Evolutionary conservation across 1,140 invertebrate species (phyloP), one percentile per base, ranked within the genome.

Genomic region (Maniola jurtina): DNA sequence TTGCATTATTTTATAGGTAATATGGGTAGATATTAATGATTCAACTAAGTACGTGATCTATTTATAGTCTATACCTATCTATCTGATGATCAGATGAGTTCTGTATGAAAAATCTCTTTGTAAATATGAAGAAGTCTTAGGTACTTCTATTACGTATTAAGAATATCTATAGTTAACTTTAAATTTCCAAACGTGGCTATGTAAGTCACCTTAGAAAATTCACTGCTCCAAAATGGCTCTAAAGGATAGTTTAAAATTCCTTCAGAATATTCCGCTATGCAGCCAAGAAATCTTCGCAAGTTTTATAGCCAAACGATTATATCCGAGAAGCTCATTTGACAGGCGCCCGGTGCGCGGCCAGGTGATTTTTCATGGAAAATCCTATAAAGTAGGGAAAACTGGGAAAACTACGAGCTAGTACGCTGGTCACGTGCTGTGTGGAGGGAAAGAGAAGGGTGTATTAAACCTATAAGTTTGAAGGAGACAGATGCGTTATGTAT

Each of bases 331-430:
- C 64, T 72, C 72, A 69, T 76, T 76, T 74, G 56, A 50, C 60
- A 64, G 64, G 67, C 71, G 45, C 64, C 15, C 50, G 16, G 61
- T 50, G 48, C 64, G 57, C 66, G 62, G 66, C 61, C 75, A 74
- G 75, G 72, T 76, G 70, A 74, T 74, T 72, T 76, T 76, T 74
- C 75, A 74, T 71, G 70, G 59, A 70, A 76, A 72, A 55, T 67
- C 54, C 70, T 66, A 72, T 74, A 71, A 74, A 70, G 62, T 68
- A 68, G 62, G 72, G 70, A 75, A 70, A 74, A 76, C 64, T 75
- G 61, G 72, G 70, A 75, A 70, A 74, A 76, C 64, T 75, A 59
- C 34, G n/a, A 58, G 61, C 67, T 72, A 68, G 70, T 69, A 77
- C 62, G 47, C 75, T 52, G 45, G 70, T 74, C 75, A 77, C 75